Evolutionary conservation across 1,140 invertebrate species (phyloP), one percentile per base, ranked within the genome.

Genomic region (Leptestheria dahalacensis): DNA sequence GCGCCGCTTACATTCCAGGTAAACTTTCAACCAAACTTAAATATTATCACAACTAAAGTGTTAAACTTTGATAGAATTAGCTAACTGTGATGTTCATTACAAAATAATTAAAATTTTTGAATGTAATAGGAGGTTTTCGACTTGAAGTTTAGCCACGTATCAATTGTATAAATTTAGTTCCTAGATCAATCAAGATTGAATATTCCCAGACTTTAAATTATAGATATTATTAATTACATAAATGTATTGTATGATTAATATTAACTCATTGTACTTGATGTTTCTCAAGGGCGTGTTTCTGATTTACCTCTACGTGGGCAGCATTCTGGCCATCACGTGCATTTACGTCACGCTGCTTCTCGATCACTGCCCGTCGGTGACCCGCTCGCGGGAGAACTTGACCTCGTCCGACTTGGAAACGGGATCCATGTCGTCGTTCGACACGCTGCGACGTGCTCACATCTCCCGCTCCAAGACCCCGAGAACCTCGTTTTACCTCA

Each of bases 221-320:
- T n/a, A 52, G n/a, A 52, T 26, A 50, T 4, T 52, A 47, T 53
- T 24, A 24, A 29, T 1, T 10, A 48, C n/a, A n/a, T 20, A 54
- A 29, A 15, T 28, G 60, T 23, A 18, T 9, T 63, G 52, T 12
- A 62, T 29, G 26, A 64, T 18, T 63, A 62, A 47, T 50, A 21
- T 47, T 53, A 25, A 41, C 63, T 61, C n/a, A n/a, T n/a, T n/a
- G n/a, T n/a, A n/a, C n/a, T 12, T 58, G 63, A 63, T 65, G 66
- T 21, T 60, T 66, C 66, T 69, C 9, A 71, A 84, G 81, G 78
- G 78, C 1, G 73, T 79, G 24, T 78, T 80, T 63, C 73, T 82
- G 62, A 77, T 83, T 67, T 84, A 80, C 64, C 72, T 84, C 11
- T 80, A 82, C 68, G 73, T 79, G 9, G 78, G 78, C 1, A 79